phyloP scores from a whole-genome alignment of 2,797 vertebrate genomes.

The Hypotaenidia okinawae region DNA sequence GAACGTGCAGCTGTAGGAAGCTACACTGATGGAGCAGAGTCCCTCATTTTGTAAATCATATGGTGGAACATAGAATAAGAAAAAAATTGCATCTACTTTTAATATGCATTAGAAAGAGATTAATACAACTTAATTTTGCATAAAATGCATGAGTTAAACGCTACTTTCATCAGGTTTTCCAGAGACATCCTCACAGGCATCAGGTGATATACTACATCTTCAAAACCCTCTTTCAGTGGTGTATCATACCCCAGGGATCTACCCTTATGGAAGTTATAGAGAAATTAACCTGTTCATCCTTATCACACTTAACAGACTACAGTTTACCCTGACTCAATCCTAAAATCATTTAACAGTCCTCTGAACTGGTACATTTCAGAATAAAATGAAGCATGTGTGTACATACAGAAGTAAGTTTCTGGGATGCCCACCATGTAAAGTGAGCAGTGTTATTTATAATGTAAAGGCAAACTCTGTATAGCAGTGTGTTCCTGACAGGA shows the following conservation, averaged over 20 bases:
- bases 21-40: not conserved
- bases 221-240: not conserved
- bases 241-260: not conserved
- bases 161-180: conserved; percentile 25
- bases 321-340: not conserved
- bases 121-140: not conserved
- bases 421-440: not conserved
- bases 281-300: not conserved
- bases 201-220: conserved; percentile 5
- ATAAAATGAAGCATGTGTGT: not conserved
- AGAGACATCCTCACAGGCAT: not conserved
- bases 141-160: conserved; percentile 19
- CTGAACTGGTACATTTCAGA: not conserved
- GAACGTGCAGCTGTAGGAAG: not conserved
- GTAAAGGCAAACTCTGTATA: not conserved
- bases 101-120: conserved; percentile 1
- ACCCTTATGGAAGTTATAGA: not conserved
- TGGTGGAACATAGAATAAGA: not conserved
- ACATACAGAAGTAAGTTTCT: not conserved
- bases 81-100: not conserved
- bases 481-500: not conserved
- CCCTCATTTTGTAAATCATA: not conserved
- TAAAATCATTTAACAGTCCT: not conserved
- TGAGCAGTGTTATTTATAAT: not conserved
- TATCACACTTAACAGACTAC: not conserved